Conservation (phyloP, 2,888 invertebrate genomes). For the Anaspis maculata region DNA sequence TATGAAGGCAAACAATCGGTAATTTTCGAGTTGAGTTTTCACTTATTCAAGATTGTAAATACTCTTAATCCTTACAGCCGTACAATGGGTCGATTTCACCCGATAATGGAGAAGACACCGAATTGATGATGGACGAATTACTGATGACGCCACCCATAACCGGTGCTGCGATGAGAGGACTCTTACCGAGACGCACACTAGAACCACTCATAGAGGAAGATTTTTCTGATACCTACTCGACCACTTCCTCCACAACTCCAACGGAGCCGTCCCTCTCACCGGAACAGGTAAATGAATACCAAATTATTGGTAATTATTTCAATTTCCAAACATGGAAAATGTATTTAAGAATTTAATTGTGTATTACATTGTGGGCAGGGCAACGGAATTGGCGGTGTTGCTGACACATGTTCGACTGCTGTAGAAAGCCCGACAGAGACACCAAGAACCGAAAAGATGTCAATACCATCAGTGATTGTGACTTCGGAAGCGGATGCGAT, state of each 20-base stretch:
- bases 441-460: conserved; percentile 31
- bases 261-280: conserved; percentile 36
- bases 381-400: conserved; percentile 45
- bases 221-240: conserved; percentile 56
- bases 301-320: neutral
- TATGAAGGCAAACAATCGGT: conserved; percentile 53
- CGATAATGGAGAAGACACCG: conserved; percentile 67
- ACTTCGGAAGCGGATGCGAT: conserved; percentile 43
- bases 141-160: conserved; percentile 69
- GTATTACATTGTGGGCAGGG: conserved; percentile 43
- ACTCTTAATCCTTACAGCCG: conserved; percentile 20
- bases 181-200: conserved; percentile 65
- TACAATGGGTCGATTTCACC: conserved; percentile 46
- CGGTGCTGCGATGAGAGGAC: conserved; percentile 61
- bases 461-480: conserved; percentile 39
- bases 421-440: conserved; percentile 28
- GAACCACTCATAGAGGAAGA: conserved; percentile 81
- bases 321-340: neutral
- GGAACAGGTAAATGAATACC: conserved; percentile 43
- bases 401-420: conserved; percentile 48
- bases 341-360: conserved; percentile 5
- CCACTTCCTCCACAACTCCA: conserved; percentile 33
- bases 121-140: conserved; percentile 74
- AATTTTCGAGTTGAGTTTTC: conserved; percentile 15
- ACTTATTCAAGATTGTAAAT: conserved; percentile 2